These are phyloP conservation scores for Galago senegalensis DNA, from an alignment of 2,797 vertebrate genomes.

Conservation along the genomic window DNA sequence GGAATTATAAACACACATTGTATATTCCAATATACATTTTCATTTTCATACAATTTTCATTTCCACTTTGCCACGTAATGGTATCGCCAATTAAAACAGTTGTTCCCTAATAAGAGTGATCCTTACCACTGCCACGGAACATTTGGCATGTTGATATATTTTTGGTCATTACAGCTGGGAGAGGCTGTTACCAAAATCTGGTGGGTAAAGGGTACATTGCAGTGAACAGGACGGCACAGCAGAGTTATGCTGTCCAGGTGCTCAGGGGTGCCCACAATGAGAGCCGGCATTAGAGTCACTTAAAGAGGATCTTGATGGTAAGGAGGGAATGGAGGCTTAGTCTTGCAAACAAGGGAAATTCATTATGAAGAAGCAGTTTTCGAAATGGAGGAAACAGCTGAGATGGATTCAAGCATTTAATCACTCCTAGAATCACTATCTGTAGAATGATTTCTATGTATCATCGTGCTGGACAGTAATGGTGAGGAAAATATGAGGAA, in stretches of 20 bases:
- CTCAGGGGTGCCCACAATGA: too few species aligned
- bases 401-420: not conserved
- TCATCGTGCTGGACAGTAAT: not conserved
- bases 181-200: not conserved
- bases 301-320: not conserved
- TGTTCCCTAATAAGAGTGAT: not conserved
- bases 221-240: too few species aligned
- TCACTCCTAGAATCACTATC: not conserved
- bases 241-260: too few species aligned
- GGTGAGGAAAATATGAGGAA: not conserved
- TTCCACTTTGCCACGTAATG: not conserved
- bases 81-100: not conserved
- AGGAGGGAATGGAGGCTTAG: not conserved
- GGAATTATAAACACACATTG: not conserved
- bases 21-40: not conserved
- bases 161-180: not conserved
- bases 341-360: not conserved
- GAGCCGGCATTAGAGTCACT: not conserved
- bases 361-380: not conserved
- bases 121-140: accelerated
- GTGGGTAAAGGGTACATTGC: not conserved
- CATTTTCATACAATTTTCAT: not conserved
- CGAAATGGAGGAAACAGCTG: not conserved
- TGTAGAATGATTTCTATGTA: not conserved
- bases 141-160: not conserved